These are phyloP conservation scores for Oligia strigilis DNA, from an alignment of 2,888 invertebrate species.

Conservation along the genomic window DNA sequence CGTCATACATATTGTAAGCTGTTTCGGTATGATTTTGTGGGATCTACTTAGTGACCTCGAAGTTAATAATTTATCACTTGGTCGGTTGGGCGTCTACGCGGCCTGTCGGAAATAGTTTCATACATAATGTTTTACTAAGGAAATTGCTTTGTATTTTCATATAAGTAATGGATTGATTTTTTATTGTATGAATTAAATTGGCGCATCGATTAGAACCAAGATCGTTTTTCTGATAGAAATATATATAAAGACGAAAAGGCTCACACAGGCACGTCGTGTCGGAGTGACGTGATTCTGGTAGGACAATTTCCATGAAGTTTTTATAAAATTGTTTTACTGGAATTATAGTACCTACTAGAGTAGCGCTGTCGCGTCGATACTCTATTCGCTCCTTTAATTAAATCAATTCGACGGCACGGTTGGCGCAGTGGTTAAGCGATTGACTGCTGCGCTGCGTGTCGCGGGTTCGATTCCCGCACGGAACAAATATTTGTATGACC, in stretches of 20 bases:
- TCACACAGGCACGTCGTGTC: not conserved
- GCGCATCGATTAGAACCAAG: not conserved
- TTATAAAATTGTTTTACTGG: not conserved
- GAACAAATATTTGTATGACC: no score
- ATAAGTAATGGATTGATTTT: not conserved
- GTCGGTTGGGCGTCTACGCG: slow-evolving; percentile 24
- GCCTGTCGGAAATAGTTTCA: slow-evolving; percentile 47
- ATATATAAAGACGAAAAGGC: not conserved
- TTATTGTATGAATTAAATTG: not conserved
- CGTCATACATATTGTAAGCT: slow-evolving; percentile 43
- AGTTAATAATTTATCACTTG: slow-evolving; percentile 66
- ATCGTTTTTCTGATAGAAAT: not conserved
- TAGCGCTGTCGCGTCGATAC: not conserved
- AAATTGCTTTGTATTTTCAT: slow-evolving; percentile 24
- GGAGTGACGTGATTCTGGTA: not conserved
- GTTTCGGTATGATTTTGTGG: slow-evolving; percentile 57
- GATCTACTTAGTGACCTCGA: slow-evolving; percentile 61
- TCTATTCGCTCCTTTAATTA: not conserved
- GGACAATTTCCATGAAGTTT: not conserved
- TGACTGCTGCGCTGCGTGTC: no score
- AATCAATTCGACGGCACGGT: no score
- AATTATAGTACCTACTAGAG: not conserved
- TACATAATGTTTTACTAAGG: slow-evolving; percentile 15
- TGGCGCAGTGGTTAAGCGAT: no score
- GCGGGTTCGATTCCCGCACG: no score